A percentile compares a stretch with the other conserved stretches of the same genome.
Conservation (phyloP, 2,888 invertebrate species). For the Pterobdella sp. region DNA sequence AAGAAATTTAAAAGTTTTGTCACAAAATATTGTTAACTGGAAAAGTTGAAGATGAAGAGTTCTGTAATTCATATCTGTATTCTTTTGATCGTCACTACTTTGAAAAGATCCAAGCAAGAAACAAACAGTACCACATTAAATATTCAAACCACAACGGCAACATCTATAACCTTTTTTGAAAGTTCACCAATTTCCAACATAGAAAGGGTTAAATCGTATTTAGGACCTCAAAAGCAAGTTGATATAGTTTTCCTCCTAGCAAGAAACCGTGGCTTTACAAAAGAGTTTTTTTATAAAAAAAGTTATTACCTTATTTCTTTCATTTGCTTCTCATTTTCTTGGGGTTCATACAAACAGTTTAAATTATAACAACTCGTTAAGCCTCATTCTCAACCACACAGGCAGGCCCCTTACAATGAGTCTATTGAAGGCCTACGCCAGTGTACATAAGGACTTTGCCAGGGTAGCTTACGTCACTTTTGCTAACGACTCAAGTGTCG, state of each 20-base stretch:
- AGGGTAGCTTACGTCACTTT: slow-evolving; percentile 36
- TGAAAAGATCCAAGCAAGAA: too few species aligned
- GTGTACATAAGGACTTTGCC: slow-evolving; percentile 34
- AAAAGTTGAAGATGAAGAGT: too few species aligned
- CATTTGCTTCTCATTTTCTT: background rate
- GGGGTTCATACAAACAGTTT: background rate
- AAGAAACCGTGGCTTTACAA: slow-evolving; percentile 3
- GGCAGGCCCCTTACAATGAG: slow-evolving; percentile 22
- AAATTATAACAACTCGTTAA: background rate
- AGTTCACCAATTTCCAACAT: too few species aligned
- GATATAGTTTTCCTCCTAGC: slow-evolving; percentile 31
- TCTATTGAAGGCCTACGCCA: slow-evolving; percentile 34
- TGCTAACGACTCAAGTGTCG: slow-evolving; percentile 30
- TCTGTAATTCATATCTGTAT: too few species aligned
- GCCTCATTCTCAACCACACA: background rate
- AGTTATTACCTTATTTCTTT: background rate
- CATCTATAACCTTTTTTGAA: background rate
- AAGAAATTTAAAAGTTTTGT: too few species aligned
- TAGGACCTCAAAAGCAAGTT: slow-evolving; percentile 31
- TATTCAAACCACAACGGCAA: slow-evolving; percentile 6
- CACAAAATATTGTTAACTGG: too few species aligned
- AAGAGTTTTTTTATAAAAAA: slow-evolving; percentile 16
- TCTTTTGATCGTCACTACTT: too few species aligned
- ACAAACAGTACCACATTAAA: too few species aligned
- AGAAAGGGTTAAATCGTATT: slow-evolving; percentile 7